A percentile compares a stretch with the other conserved stretches of the same genome.
Conservation (phyloP, 35 echinoderm and acorn worm species). For the Chiridota heheva region DNA sequence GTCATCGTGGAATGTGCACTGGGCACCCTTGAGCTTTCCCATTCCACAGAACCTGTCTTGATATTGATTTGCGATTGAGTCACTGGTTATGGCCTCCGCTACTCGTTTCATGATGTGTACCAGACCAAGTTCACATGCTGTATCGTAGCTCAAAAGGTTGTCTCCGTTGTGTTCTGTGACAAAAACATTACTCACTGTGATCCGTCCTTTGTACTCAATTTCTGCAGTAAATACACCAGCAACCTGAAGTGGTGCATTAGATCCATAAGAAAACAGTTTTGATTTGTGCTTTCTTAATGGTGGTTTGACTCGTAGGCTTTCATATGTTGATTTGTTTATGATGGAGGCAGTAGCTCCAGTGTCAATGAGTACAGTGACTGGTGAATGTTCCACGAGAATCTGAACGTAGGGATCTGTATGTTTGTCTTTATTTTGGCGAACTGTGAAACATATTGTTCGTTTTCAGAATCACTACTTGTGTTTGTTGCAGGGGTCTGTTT, state of each 20-base stretch:
- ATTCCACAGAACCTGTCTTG: background rate
- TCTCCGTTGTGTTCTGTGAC: background rate
- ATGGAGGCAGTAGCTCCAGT: conserved; percentile 2
- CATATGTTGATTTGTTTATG: background rate
- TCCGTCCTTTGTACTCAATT: background rate
- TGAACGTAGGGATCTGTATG: background rate
- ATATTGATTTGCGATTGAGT: background rate
- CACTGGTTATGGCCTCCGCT: no score
- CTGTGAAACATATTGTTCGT: background rate
- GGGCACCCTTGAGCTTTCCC: conserved; percentile 12
- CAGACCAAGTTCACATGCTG: conserved; percentile 12
- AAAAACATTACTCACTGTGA: background rate
- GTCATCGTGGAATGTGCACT: conserved; percentile 22
- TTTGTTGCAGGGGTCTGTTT: no score
- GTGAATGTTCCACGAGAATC: background rate
- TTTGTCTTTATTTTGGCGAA: background rate
- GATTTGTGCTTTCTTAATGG: background rate
- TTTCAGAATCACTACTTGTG: no score
- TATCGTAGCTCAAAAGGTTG: background rate
- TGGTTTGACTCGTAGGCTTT: background rate
- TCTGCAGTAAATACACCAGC: background rate
- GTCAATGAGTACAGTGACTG: conserved; percentile 4
- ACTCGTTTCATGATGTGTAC: background rate
- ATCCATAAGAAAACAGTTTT: background rate
- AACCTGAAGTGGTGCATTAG: background rate